Base-by-base conservation (phyloP, 1,140 invertebrate genomes). In the Ceratina calcarata region DNA sequence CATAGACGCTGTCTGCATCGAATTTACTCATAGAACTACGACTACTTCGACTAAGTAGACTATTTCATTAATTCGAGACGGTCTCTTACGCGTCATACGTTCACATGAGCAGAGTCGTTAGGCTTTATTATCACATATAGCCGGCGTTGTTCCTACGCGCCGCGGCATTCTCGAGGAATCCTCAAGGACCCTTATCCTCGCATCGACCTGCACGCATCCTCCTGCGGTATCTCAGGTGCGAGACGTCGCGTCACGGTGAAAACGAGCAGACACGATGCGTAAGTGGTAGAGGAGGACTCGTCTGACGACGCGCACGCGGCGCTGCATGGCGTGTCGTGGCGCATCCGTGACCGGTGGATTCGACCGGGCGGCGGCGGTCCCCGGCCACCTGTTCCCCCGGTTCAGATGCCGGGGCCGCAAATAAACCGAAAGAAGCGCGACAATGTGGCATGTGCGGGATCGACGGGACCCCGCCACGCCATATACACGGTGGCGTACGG, bases 341-440 rank as follows among this genome's bases (percentile, higher is more conserved):
- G 22, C 62, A 72, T 49, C 24, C 55, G 65, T 74, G 24, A 84
- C 75, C 78, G 76, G 70, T 78, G 22, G 45, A 70, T 32, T 37
- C 61, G 66, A 55, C 49, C 72, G 58, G 61, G 73, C 72, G 71
- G 27, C 27, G 27, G 27, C 27, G 27, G 27, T 32, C 53, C 49
- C 64, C 49, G 49, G 78, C 87, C 88, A 89, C 88, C 88, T 89
- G 88, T 89, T 89, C 80, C 67, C 70, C 37, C 69, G 69, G 69
- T 82, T 78, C 73, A 80, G 77, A 80, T 72, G 68, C 64, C 80
- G 70, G 69, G 55, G 24, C 15, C 64, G 67, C 79, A 86, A 89
- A 87, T 89, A 88, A 88, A 89, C 76, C 67, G 79, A 88, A 81
- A 86, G 80, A 65, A 82, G 61, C 70, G 80, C 84, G 85, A 86